phyloP scores from a whole-genome alignment of 2,797 vertebrate species.

The Otus scops region DNA sequence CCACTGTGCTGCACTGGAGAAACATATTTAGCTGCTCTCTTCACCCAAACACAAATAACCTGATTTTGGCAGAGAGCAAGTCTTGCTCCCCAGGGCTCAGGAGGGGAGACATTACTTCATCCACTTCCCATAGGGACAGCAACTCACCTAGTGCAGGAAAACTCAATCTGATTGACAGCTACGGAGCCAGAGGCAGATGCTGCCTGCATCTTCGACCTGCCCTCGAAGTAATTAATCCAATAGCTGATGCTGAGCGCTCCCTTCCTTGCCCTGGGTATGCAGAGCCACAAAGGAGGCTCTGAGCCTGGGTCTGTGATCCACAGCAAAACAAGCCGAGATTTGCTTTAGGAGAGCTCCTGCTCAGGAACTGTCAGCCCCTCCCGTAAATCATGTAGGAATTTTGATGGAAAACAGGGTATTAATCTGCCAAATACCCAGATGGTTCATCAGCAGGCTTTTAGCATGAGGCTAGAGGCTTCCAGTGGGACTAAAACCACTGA shows the following conservation, averaged over 20 bases:
- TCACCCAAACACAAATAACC: background rate
- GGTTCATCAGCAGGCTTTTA: background rate
- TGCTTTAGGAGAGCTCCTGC: background rate
- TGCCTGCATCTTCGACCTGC: background rate
- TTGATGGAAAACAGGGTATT: background rate
- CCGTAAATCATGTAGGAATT: background rate
- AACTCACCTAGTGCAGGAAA: background rate
- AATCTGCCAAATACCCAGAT: background rate
- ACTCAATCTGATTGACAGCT: background rate
- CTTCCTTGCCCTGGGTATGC: background rate
- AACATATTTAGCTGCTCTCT: background rate
- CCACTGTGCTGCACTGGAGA: background rate
- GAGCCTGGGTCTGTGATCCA: background rate
- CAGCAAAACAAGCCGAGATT: background rate
- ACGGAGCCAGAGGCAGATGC: rapidly evolving
- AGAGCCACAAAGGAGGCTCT: background rate
- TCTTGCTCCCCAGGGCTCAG: background rate
- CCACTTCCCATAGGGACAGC: background rate
- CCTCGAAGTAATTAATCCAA: background rate
- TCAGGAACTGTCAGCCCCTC: background rate
- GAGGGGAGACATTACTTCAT: background rate
- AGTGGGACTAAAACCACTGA: background rate
- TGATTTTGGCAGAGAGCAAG: background rate
- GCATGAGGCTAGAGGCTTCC: background rate
- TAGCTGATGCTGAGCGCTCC: background rate